A percentile compares a stretch with the other conserved stretches of the same genome.
Conservation (phyloP, 2,888 invertebrate species). For the Scaptomyza parva region DNA sequence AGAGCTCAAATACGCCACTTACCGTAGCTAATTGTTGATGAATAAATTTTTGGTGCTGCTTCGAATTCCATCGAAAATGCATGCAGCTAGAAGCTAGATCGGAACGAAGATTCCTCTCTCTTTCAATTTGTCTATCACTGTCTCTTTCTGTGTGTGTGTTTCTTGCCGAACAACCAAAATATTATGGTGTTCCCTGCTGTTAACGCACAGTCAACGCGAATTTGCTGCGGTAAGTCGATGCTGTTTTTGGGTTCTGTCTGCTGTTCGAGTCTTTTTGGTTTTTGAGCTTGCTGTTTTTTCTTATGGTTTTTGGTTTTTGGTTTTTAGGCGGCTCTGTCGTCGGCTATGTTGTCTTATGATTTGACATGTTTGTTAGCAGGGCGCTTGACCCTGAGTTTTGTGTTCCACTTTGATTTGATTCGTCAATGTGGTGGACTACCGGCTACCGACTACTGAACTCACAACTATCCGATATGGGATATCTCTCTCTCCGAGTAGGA, state of each 20-base stretch:
- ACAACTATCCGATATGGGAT: constrained; percentile 1
- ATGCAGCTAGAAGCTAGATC: constrained; percentile 19
- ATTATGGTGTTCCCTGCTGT: constrained; percentile 82
- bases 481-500: constrained; percentile 45
- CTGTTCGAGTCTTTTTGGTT: constrained; percentile 14
- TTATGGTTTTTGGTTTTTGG: constrained; percentile 41
- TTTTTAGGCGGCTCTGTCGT: constrained; percentile 65
- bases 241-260: constrained; percentile 54
- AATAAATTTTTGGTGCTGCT: constrained; percentile 61
- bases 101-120: constrained; percentile 7
- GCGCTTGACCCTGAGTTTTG: constrained; percentile 58
- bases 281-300: not conserved
- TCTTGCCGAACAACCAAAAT: constrained; percentile 80
- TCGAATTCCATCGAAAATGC: constrained; percentile 67
- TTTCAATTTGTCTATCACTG: not conserved
- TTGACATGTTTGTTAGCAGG: constrained; percentile 78
- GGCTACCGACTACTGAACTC: constrained; percentile 57
- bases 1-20: constrained; percentile 67
- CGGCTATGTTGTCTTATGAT: constrained; percentile 63
- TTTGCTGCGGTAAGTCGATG: constrained; percentile 80
- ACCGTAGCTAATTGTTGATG: constrained; percentile 76
- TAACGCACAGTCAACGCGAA: constrained; percentile 74
- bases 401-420: constrained; percentile 83
- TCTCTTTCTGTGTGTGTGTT: not conserved
- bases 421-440: constrained; percentile 82